Conservation (phyloP, 2,888 invertebrate species). For the Saturnia japonica region DNA sequence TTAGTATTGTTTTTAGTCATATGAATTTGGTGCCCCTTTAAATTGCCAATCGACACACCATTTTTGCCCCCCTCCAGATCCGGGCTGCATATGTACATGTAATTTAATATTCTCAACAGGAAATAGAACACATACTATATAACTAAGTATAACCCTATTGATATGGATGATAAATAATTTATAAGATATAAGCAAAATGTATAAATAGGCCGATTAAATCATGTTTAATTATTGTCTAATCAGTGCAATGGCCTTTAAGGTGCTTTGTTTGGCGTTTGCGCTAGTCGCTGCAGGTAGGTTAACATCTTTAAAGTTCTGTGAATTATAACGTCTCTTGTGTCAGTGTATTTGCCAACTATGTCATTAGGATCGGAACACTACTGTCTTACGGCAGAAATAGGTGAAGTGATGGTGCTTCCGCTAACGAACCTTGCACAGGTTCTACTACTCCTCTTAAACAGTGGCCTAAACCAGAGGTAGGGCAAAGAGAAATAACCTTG, state of each 20-base stretch:
- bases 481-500: too few species aligned
- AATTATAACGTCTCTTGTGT: neutral
- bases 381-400: too few species aligned
- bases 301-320: neutral
- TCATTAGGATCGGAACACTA: too few species aligned
- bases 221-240: constrained; percentile 9
- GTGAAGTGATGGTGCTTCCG: too few species aligned
- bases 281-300: constrained; percentile 49
- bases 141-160: constrained; percentile 16
- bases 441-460: too few species aligned
- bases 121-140: constrained; percentile 27
- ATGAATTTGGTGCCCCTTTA: too few species aligned
- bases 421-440: too few species aligned
- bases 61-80: neutral
- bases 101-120: neutral
- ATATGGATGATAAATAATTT: constrained; percentile 15
- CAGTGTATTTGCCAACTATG: too few species aligned
- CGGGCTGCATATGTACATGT: neutral
- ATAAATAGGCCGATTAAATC: constrained; percentile 22
- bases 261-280: constrained; percentile 31
- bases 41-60: neutral
- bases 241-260: constrained; percentile 33
- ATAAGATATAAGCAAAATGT: constrained; percentile 12
- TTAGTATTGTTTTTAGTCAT: too few species aligned
- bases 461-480: too few species aligned